Percentiles rank a stretch among this genome's conserved stretches.
These are phyloP conservation scores for Rhyacophila brunnea DNA, from an alignment of 1,140 invertebrate species.

Conservation along the genomic window DNA sequence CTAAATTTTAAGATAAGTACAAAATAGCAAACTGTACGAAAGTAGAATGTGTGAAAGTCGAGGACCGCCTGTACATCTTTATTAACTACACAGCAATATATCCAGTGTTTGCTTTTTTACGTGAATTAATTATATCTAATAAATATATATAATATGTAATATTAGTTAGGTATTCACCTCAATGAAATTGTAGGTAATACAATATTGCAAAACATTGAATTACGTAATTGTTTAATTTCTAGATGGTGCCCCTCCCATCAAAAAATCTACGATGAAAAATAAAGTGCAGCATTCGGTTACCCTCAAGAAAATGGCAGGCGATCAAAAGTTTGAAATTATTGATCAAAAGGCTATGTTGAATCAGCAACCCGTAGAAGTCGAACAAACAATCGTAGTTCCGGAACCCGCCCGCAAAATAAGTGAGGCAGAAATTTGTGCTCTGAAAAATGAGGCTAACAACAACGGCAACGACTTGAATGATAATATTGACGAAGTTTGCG, in stretches of 20 bases:
- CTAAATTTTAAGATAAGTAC: too few species aligned
- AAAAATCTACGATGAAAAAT: constrained; percentile 17
- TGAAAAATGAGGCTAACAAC: constrained; percentile 22
- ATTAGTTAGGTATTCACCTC: neutral
- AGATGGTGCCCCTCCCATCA: constrained; percentile 13
- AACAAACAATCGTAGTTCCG: too few species aligned
- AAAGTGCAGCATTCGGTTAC: constrained; percentile 17
- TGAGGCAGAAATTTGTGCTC: neutral
- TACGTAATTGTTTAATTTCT: constrained; percentile 2
- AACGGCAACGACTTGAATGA: constrained; percentile 28
- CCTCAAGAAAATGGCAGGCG: constrained; percentile 19
- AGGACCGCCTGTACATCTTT: too few species aligned
- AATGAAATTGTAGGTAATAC: too few species aligned
- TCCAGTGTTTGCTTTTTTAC: neutral
- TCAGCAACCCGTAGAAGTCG: neutral
- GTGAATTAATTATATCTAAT: neutral
- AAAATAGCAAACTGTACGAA: too few species aligned
- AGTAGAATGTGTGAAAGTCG: too few species aligned
- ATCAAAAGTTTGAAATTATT: constrained; percentile 23
- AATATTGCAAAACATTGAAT: neutral
- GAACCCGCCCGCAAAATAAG: neutral
- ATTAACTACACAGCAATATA: constrained; percentile 2
- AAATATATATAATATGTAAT: neutral
- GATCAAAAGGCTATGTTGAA: constrained; percentile 21
- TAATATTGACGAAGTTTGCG: constrained; percentile 14